Evolutionary conservation across 1,140 invertebrate genomes (phyloP).

Genomic region (Phenacoccus solenopsis): DNA sequence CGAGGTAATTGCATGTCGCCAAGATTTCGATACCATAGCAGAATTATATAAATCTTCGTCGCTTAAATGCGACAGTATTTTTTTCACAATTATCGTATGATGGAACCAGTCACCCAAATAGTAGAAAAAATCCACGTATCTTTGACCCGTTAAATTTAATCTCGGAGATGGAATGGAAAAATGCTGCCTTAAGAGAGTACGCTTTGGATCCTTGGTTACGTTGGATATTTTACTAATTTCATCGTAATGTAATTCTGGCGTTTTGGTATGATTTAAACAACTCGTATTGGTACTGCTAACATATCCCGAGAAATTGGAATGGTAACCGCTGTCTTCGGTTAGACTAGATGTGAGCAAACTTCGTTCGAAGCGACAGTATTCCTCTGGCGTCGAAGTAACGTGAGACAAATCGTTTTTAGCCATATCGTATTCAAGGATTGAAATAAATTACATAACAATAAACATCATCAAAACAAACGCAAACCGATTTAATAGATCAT

Average conservation of each 20-base stretch:
- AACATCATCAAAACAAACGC: no score
- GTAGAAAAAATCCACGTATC: constrained; percentile 26
- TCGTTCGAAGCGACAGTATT: background rate
- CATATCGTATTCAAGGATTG: background rate
- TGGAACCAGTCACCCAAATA: constrained; percentile 23
- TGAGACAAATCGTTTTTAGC: background rate
- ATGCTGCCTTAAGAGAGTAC: background rate
- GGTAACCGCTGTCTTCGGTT: constrained; percentile 16
- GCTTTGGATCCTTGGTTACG: background rate
- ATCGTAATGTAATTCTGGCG: background rate
- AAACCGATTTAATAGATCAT: no score
- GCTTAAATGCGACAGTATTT: constrained; percentile 27
- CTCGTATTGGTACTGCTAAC: background rate
- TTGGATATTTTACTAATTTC: background rate
- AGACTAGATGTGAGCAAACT: background rate
- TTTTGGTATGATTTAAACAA: background rate
- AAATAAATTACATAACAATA: no score
- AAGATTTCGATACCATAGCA: constrained; percentile 28
- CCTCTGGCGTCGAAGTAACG: background rate
- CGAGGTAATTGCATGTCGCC: constrained; percentile 24
- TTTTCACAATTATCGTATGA: constrained; percentile 21
- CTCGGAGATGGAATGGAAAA: background rate
- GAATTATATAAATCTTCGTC: constrained; percentile 27
- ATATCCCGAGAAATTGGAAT: background rate
- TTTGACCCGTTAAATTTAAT: constrained; percentile 19